A percentile compares a stretch with the other conserved stretches of the same genome.
Evolutionary conservation across 2,797 vertebrate species (phyloP).

Genomic region (Myotis vivesi): DNA sequence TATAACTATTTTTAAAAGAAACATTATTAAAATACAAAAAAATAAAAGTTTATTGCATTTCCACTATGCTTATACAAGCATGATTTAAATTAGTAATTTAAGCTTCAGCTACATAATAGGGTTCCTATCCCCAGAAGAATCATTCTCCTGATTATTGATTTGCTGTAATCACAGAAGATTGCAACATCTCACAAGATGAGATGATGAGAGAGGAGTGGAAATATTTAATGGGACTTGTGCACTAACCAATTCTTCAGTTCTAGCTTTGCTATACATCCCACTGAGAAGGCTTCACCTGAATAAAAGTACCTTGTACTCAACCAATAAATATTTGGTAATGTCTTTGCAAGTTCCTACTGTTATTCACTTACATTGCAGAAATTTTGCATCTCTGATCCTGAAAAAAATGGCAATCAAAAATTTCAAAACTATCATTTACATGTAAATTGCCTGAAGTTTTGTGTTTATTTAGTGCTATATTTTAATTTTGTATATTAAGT

Average conservation of each 20-base stretch:
- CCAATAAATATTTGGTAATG: not conserved
- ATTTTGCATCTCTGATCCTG: not conserved
- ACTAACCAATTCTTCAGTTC: not conserved
- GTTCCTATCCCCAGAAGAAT: not conserved
- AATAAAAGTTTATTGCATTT: not conserved
- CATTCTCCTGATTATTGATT: not conserved
- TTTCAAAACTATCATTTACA: not conserved
- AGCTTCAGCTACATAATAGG: not conserved
- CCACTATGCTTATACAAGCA: not conserved
- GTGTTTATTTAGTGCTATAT: not conserved
- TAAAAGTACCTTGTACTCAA: not conserved
- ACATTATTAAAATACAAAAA: slow-evolving; percentile 31
- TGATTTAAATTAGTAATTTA: not conserved
- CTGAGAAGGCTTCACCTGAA: not conserved
- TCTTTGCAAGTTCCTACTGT: slow-evolving; percentile 4
- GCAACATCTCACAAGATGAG: not conserved
- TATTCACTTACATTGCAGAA: not conserved
- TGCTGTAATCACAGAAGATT: not conserved
- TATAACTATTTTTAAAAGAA: not conserved
- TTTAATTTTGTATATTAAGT: not conserved
- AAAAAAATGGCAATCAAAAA: not conserved
- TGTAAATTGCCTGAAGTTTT: not conserved
- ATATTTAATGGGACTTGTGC: not conserved
- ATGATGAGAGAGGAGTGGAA: not conserved
- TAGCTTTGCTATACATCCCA: not conserved